Percentiles rank a stretch among this genome's conserved stretches.
These are phyloP conservation scores for Conchocele bisecta DNA, from an alignment of 2,888 invertebrate genomes.

Conservation along the genomic window DNA sequence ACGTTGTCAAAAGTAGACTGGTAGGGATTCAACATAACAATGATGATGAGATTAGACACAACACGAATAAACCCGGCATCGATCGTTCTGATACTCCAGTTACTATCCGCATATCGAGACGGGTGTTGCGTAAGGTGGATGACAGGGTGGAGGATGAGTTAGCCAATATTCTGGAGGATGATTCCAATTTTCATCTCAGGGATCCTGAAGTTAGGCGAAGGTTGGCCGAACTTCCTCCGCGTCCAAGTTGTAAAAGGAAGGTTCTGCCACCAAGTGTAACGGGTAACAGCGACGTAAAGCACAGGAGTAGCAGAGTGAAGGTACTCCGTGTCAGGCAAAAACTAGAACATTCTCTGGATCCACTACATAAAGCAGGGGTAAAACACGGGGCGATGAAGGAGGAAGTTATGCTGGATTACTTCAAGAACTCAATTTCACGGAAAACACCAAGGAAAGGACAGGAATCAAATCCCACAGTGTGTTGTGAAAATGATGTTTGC, in stretches of 20 bases:
- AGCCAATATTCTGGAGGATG: conserved; percentile 35
- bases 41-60: too few relatives aligned
- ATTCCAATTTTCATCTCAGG: background rate
- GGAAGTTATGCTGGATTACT: too few relatives aligned
- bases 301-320: background rate
- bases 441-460: too few relatives aligned
- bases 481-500: too few relatives aligned
- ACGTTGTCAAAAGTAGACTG: too few relatives aligned
- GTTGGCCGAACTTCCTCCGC: conserved; percentile 37
- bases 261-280: conserved; percentile 51
- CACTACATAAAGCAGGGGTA: too few relatives aligned
- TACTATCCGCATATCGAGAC: conserved; percentile 7
- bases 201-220: conserved; percentile 2
- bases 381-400: too few relatives aligned
- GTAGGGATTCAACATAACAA: conserved; percentile 2
- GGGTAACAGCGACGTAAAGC: background rate
- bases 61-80: too few relatives aligned
- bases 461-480: too few relatives aligned
- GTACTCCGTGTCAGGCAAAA: too few relatives aligned
- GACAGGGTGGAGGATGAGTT: conserved; percentile 45
- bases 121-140: background rate
- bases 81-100: background rate
- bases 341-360: too few relatives aligned
- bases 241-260: conserved; percentile 45
- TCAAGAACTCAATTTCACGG: too few relatives aligned